phyloP scores from a whole-genome alignment of 2,888 invertebrate genomes.

The Pediacus dermestoides region DNA sequence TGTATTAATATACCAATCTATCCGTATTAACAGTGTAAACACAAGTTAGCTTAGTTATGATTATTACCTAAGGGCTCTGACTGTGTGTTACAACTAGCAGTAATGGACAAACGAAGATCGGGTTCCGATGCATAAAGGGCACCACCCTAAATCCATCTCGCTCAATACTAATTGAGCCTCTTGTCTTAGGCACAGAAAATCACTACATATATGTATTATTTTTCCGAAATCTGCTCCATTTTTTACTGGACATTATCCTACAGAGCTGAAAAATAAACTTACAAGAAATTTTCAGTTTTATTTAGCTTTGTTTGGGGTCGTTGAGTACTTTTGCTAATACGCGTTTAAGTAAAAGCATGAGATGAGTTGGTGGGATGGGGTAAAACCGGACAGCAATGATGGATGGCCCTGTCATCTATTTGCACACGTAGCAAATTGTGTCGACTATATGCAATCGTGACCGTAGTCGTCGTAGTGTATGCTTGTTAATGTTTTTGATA shows the following conservation, averaged over 20 bases:
- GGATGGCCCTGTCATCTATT: constrained; percentile 46
- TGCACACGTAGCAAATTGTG: constrained; percentile 48
- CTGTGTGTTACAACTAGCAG: constrained; percentile 3
- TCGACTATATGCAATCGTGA: constrained; percentile 38
- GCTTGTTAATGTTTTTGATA: constrained; percentile 45
- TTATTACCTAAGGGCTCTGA: constrained; percentile 9
- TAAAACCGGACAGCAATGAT: constrained; percentile 45
- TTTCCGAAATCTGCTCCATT: too few relatives aligned
- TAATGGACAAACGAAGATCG: constrained; percentile 9
- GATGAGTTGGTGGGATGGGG: constrained; percentile 31
- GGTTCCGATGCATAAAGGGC: too few relatives aligned
- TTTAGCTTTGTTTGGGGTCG: neutral
- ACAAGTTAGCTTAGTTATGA: constrained; percentile 5
- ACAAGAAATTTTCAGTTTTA: neutral
- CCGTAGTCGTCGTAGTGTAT: constrained; percentile 35
- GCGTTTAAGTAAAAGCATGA: constrained; percentile 1
- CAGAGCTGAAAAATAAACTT: too few relatives aligned
- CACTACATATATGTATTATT: too few relatives aligned
- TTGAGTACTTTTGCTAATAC: neutral
- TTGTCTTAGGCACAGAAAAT: too few relatives aligned
- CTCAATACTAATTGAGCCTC: too few relatives aligned
- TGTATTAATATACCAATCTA: constrained; percentile 8
- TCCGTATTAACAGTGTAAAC: constrained; percentile 5
- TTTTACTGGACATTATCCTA: too few relatives aligned
- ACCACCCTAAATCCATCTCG: too few relatives aligned